Base-by-base conservation (phyloP, 1,140 invertebrate species). In the Ooceraea biroi region DNA sequence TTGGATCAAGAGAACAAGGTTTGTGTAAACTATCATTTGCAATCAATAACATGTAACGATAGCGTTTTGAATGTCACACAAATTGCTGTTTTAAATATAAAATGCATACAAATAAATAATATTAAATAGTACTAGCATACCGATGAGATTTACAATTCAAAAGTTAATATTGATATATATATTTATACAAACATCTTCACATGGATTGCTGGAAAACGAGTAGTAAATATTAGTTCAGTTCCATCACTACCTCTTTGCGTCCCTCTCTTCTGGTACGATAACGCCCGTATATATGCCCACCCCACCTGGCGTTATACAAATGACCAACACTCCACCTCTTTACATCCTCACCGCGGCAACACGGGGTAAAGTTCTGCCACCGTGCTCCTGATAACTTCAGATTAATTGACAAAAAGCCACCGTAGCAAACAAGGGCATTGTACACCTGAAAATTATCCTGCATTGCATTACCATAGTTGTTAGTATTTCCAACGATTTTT, bases 391-490 rank as follows among this genome's bases (percentile, higher is more conserved):
- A 89, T 89, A 89, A 89, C 82, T 86, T 44, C 36, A 82, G 84
- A 89, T 89, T 89, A 88, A 89, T 88, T 85, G 88, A 89, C 87
- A 88, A 88, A 89, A 89, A 88, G 68, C 87, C 48, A 76, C 63
- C 83, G 27, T 63, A 84, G 68, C 77, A 76, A 89, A 88, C 88
- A 77, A 61, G 73, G 46, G 85, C 71, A 78, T 73, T 68, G 25
- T 86, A 84, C 80, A 73, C 65, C 17, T 57, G 83, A 77, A 88
- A 88, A 85, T 85, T 60, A 71, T 44, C 61, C 27, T 41, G 63
- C 57, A 55, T 14, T 55, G 27, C 17, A 19, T 61, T 60, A 63
- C 52, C 65, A 12, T 8, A 1, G 41, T 17, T 14, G 46, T 58
- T n/a, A 10, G 41, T 41, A 83, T 25, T 46, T 87, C 41, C 27